Evolutionary conservation across 2,797 vertebrate species (phyloP).

Genomic region (Phoeniculus purpureus): DNA sequence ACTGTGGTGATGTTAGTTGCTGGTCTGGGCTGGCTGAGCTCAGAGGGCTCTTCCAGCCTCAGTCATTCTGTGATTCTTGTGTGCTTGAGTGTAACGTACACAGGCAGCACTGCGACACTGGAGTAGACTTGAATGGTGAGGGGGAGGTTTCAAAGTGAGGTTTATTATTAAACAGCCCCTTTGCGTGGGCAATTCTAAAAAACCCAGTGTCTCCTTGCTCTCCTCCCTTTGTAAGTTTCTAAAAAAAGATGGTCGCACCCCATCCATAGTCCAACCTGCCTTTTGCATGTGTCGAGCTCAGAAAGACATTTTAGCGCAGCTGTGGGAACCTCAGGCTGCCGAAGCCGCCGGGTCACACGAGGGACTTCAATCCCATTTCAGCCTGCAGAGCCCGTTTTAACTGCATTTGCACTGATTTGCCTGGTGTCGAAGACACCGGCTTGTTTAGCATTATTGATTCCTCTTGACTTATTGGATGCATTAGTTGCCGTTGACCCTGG

Average conservation of each 20-base stretch:
- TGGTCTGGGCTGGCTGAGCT: too few species aligned
- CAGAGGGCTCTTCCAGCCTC: too few species aligned
- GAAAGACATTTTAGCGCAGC: neutral
- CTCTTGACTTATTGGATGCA: conserved; percentile 32
- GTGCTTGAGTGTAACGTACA: accelerated
- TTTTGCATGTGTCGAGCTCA: neutral
- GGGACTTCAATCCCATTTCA: neutral
- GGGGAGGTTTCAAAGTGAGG: neutral
- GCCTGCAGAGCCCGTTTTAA: neutral
- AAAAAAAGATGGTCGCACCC: neutral
- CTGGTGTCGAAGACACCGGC: neutral
- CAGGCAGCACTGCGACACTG: neutral
- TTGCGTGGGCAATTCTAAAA: neutral
- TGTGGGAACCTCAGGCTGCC: neutral
- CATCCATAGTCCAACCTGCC: neutral
- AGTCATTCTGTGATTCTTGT: too few species aligned
- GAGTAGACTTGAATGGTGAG: neutral
- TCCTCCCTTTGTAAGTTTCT: neutral
- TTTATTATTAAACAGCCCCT: conserved; percentile 36
- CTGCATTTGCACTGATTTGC: conserved; percentile 54
- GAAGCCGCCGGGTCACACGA: neutral
- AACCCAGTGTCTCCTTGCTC: neutral
- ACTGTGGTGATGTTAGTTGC: too few species aligned
- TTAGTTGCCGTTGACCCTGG: conserved; percentile 72
- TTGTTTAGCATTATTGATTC: conserved; percentile 76